Percentiles rank a stretch among this genome's conserved stretches.
Conservation (phyloP, 2,113 vertebrate genomes). For the Cebidichthys violaceus region DNA sequence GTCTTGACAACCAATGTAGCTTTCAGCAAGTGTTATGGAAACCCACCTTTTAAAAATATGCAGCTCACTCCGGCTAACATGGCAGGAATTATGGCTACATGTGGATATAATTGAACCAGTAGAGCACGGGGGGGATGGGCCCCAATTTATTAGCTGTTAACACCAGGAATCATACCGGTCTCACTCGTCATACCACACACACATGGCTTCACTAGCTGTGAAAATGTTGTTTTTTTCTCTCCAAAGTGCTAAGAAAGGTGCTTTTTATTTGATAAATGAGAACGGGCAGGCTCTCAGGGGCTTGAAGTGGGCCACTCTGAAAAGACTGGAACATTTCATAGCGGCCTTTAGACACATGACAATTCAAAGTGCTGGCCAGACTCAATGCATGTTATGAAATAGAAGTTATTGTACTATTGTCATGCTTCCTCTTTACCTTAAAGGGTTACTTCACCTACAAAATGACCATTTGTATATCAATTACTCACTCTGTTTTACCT, state of each 20-base stretch:
- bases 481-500: background rate
- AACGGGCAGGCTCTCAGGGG: slow-evolving; percentile 60
- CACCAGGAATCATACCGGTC: slow-evolving; percentile 76
- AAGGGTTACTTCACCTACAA: background rate
- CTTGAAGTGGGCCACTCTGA: slow-evolving; percentile 57
- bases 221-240: slow-evolving; percentile 74
- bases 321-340: slow-evolving; percentile 52
- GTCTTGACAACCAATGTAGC: slow-evolving; percentile 62
- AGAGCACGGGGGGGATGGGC: slow-evolving; percentile 69
- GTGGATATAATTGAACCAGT: slow-evolving; percentile 81
- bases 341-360: slow-evolving; percentile 30
- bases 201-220: slow-evolving; percentile 61
- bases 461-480: background rate
- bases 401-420: slow-evolving; percentile 9
- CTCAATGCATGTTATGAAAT: slow-evolving; percentile 1
- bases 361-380: slow-evolving; percentile 37
- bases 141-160: slow-evolving; percentile 86
- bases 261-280: slow-evolving; percentile 79
- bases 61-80: slow-evolving; percentile 69
- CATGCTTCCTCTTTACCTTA: background rate
- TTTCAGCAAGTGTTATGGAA: slow-evolving; percentile 77
- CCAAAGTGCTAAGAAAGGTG: slow-evolving; percentile 72
- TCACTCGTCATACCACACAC: slow-evolving; percentile 62
- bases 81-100: slow-evolving; percentile 72
- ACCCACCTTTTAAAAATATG: slow-evolving; percentile 79